These are phyloP conservation scores for Zophobas atratus DNA, from an alignment of 1,140 invertebrate genomes.

Conservation along the genomic window DNA sequence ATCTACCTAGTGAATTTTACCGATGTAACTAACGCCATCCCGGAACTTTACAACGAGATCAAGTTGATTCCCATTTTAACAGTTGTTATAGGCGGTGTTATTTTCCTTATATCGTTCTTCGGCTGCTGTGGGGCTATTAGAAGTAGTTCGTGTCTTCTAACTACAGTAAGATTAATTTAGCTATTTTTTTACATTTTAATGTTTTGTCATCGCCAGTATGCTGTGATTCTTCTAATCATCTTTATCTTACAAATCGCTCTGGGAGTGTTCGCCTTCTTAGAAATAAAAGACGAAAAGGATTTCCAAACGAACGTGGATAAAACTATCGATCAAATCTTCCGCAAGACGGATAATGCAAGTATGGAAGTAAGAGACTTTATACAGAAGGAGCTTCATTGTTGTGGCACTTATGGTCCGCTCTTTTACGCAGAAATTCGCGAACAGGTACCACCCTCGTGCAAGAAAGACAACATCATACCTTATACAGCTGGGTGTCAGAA, in stretches of 20 bases:
- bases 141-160: constrained; percentile 56
- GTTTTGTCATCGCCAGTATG: constrained; percentile 65
- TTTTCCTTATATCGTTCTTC: constrained; percentile 74
- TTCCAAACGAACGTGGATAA: constrained; percentile 57
- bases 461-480: background rate
- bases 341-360: constrained; percentile 58
- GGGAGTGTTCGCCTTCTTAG: constrained; percentile 64
- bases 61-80: constrained; percentile 24
- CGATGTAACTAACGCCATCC: constrained; percentile 11
- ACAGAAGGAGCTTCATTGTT: constrained; percentile 74
- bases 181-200: constrained; percentile 61
- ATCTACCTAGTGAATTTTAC: constrained; percentile 16
- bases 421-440: constrained; percentile 56
- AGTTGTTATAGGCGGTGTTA: constrained; percentile 59
- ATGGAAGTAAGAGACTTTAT: constrained; percentile 68
- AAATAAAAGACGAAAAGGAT: constrained; percentile 52
- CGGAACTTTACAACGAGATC: constrained; percentile 29
- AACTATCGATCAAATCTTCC: constrained; percentile 65
- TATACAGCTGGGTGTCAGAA: constrained; percentile 5
- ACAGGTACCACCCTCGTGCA: constrained; percentile 35
- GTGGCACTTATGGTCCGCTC: constrained; percentile 72
- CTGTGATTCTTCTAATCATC: constrained; percentile 66
- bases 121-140: constrained; percentile 76
- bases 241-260: constrained; percentile 69
- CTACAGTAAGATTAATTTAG: background rate